A percentile compares a stretch with the other conserved stretches of the same genome.
Conservation (phyloP, 2,888 invertebrate species). For the Marasmarcha lunaedactyla region DNA sequence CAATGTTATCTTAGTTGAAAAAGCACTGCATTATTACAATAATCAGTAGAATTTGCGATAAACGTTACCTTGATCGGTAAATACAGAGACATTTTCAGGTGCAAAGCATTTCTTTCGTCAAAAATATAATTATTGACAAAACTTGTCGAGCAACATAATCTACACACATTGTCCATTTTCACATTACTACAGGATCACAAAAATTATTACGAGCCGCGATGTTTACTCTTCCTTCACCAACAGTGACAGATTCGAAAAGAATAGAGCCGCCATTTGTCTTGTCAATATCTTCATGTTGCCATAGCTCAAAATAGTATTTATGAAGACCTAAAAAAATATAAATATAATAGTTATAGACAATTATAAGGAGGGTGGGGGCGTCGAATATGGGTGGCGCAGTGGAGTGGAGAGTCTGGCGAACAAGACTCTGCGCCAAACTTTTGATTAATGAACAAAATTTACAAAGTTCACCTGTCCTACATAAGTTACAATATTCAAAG, state of each 20-base stretch:
- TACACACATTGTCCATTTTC: slow-evolving; percentile 55
- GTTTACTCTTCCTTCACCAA: slow-evolving; percentile 4
- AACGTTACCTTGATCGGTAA: slow-evolving; percentile 77
- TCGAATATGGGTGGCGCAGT: slow-evolving; percentile 31
- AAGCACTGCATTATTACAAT: slow-evolving; percentile 6
- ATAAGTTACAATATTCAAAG: slow-evolving; percentile 52
- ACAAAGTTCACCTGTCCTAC: slow-evolving; percentile 53
- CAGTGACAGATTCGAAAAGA: too few species aligned
- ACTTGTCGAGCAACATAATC: slow-evolving; percentile 56
- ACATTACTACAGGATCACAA: not conserved
- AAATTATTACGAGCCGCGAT: slow-evolving; percentile 6
- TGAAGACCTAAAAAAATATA: not conserved
- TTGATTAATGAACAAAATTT: slow-evolving; percentile 67
- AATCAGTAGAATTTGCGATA: not conserved
- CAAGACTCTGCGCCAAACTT: slow-evolving; percentile 63
- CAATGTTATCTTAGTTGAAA: slow-evolving; percentile 12
- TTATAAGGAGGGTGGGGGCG: slow-evolving; percentile 29
- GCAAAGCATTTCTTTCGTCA: slow-evolving; percentile 76
- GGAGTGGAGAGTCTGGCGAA: slow-evolving; percentile 35
- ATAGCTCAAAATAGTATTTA: not conserved
- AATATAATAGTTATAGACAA: not conserved
- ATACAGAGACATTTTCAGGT: slow-evolving; percentile 77
- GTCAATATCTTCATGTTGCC: not conserved
- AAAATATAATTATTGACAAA: slow-evolving; percentile 77
- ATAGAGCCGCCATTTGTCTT: too few species aligned